Conservation (phyloP, 2,113 vertebrate species). For the Fukomys damarensis region DNA sequence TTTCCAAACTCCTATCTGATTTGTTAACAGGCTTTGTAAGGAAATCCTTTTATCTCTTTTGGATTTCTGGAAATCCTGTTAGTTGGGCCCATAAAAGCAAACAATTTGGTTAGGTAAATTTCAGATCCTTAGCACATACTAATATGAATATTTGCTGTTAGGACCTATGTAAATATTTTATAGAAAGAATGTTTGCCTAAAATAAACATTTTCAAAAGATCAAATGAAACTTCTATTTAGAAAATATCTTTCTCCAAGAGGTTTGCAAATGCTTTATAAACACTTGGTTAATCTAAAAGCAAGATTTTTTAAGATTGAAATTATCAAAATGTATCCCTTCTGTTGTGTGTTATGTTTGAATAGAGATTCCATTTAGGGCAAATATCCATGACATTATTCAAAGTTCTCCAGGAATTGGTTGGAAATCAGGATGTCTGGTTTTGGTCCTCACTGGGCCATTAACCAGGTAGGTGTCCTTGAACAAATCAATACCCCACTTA, state of each 20-base stretch:
- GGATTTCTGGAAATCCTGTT: constrained; percentile 62
- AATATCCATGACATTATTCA: neutral
- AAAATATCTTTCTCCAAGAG: constrained; percentile 62
- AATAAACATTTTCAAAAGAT: constrained; percentile 69
- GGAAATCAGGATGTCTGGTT: neutral
- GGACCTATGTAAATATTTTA: constrained; percentile 66
- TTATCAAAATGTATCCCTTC: neutral
- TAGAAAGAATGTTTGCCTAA: constrained; percentile 57
- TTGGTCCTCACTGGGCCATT: neutral
- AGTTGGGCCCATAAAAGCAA: constrained; percentile 52
- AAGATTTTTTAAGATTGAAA: neutral
- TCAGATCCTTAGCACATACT: constrained; percentile 64
- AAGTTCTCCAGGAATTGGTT: neutral
- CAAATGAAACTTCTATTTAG: constrained; percentile 55
- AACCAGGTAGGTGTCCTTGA: neutral
- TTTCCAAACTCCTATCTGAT: constrained; percentile 39
- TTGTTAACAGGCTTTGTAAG: neutral
- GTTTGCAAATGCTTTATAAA: constrained; percentile 61
- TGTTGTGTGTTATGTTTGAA: neutral
- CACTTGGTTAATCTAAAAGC: constrained; percentile 38
- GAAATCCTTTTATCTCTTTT: constrained; percentile 58
- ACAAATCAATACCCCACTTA: neutral
- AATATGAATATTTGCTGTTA: constrained; percentile 60
- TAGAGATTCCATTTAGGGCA: neutral
- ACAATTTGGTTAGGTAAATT: constrained; percentile 71